Conservation (phyloP, 2,888 invertebrate genomes). For the Frankliniella fusca region DNA sequence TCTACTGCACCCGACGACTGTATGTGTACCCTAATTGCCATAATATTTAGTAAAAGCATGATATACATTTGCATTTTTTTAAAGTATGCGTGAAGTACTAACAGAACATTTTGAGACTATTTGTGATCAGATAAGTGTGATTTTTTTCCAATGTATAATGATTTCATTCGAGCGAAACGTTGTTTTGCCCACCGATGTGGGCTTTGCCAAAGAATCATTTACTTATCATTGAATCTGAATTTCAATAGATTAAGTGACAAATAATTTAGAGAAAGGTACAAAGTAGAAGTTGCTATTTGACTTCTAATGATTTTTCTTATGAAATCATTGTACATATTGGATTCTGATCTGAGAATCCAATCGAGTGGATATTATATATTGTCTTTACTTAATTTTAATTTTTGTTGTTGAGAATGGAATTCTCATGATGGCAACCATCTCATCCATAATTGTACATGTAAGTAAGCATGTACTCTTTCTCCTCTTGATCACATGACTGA, state of each 20-base stretch:
- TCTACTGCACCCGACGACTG: background rate
- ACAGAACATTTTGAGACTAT: background rate
- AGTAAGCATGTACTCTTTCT: background rate
- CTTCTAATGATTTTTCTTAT: too few relatives aligned
- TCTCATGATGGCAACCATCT: background rate
- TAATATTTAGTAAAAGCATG: background rate
- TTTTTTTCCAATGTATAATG: background rate
- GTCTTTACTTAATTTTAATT: background rate
- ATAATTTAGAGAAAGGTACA: too few relatives aligned
- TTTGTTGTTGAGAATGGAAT: background rate
- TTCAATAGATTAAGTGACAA: too few relatives aligned
- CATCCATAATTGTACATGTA: background rate
- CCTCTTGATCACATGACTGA: background rate
- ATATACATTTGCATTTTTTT: background rate
- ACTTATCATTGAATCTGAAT: too few relatives aligned
- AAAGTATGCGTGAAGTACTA: background rate
- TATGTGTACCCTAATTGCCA: background rate
- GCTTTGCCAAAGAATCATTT: constrained; percentile 5
- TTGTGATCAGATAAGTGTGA: constrained; percentile 9
- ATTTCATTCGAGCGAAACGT: background rate
- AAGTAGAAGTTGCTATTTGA: too few relatives aligned
- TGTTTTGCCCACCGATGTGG: background rate
- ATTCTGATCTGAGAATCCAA: too few relatives aligned
- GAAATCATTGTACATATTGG: too few relatives aligned
- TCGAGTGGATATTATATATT: background rate